Conservation (phyloP, 2,888 invertebrate species). For the Cremastinae sp. region DNA sequence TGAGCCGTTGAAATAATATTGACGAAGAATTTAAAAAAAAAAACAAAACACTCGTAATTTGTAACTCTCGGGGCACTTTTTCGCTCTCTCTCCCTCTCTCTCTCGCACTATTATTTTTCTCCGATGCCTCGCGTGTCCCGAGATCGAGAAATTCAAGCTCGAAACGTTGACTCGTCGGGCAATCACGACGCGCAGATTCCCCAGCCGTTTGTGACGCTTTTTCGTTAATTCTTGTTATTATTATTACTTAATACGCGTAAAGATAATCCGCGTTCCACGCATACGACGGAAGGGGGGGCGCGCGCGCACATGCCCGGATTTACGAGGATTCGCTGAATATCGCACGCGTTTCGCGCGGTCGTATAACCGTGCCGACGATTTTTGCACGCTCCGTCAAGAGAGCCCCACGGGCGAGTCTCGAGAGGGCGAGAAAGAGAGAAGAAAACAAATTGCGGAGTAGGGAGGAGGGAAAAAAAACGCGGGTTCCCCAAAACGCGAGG, state of each 20-base stretch:
- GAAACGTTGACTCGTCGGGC: conserved; percentile 18
- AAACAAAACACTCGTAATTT: not conserved
- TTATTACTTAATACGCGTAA: not conserved
- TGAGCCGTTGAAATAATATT: conserved; percentile 5
- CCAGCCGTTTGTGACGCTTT: not conserved
- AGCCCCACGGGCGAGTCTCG: not conserved
- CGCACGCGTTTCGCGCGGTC: not conserved
- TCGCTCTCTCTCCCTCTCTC: not conserved
- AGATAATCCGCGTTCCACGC: not conserved
- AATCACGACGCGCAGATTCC: conserved; percentile 6
- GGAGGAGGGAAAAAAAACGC: conserved; percentile 4
- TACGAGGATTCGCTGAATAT: not conserved
- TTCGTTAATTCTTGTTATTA: no score
- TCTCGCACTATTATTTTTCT: not conserved
- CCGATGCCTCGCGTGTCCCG: not conserved
- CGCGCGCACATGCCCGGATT: conserved; percentile 19
- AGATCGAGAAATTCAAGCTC: not conserved
- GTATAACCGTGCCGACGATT: no score
- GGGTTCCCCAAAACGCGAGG: not conserved
- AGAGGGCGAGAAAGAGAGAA: not conserved
- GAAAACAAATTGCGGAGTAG: not conserved
- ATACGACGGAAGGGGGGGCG: not conserved
- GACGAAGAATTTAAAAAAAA: not conserved
- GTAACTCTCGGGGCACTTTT: not conserved
- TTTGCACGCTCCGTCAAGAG: not conserved